A percentile compares a stretch with the other conserved stretches of the same genome.
phyloP scores from a whole-genome alignment of 2,113 vertebrate species.

The Rafetus swinhoei region DNA sequence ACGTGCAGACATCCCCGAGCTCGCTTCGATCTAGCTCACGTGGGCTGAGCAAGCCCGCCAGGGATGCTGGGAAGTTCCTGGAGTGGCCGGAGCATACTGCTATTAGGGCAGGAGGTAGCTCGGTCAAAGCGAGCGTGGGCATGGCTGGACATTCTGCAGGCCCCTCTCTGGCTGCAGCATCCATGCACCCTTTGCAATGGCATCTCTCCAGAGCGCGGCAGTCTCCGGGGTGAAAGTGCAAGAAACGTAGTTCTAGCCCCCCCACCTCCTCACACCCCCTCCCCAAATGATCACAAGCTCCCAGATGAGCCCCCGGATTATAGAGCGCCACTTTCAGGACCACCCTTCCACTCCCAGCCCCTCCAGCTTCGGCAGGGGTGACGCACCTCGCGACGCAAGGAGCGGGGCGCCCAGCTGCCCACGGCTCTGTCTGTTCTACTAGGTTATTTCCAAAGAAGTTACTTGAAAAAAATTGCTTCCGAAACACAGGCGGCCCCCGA shows the following conservation, averaged over 20 bases:
- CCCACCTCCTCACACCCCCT: too few species aligned
- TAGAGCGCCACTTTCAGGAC: neutral
- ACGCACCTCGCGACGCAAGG: neutral
- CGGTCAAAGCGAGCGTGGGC: too few species aligned
- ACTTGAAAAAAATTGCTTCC: too few species aligned
- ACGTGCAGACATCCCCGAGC: neutral
- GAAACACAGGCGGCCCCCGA: too few species aligned
- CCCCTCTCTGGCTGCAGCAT: neutral
- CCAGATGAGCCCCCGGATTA: neutral
- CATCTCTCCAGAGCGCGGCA: neutral
- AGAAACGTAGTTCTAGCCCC: neutral
- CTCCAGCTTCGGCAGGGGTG: neutral
- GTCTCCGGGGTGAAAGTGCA: neutral
- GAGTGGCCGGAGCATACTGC: neutral
- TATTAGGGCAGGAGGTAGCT: neutral
- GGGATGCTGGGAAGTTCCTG: neutral
- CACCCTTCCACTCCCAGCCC: too few species aligned
- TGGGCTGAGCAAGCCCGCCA: neutral
- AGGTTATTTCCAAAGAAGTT: too few species aligned
- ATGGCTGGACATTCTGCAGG: neutral
- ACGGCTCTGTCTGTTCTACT: neutral
- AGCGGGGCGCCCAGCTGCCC: accelerated
- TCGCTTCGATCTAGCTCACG: neutral
- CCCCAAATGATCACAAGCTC: neutral
- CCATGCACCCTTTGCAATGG: neutral